phyloP scores from a whole-genome alignment of 2,113 vertebrate species.

The Beaufortia kweichowensis region DNA sequence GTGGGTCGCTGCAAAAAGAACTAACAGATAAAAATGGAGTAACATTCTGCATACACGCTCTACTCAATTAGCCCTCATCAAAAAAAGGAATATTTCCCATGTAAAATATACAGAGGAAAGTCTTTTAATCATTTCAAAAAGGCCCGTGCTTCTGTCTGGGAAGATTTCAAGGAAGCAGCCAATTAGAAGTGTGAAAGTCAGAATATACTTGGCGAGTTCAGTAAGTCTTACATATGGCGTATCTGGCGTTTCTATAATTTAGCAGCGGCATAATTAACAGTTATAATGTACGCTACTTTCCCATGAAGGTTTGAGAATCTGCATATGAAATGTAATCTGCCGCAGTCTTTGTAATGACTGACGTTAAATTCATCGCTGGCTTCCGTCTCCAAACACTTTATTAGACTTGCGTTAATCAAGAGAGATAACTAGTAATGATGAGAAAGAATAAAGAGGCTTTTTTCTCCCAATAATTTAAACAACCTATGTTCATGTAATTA shows the following conservation, averaged over 20 bases:
- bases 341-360: constrained; percentile 44
- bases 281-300: constrained; percentile 58
- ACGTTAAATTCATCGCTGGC: constrained; percentile 44
- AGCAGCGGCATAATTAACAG: constrained; percentile 60
- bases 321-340: constrained; percentile 52
- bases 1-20: neutral
- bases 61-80: constrained; percentile 61
- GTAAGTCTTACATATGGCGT: constrained; percentile 59
- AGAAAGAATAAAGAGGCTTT: neutral
- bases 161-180: constrained; percentile 59
- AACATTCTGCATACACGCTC: constrained; percentile 42
- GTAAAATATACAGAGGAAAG: constrained; percentile 56
- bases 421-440: constrained; percentile 23
- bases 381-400: constrained; percentile 48
- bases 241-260: constrained; percentile 60
- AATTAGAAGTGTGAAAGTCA: constrained; percentile 65
- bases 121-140: constrained; percentile 60
- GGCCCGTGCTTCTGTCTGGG: constrained; percentile 52
- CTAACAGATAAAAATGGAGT: constrained; percentile 27
- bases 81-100: constrained; percentile 57
- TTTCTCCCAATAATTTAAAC: too few species aligned
- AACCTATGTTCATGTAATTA: too few species aligned
- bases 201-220: constrained; percentile 56
- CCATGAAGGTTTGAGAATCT: constrained; percentile 45
- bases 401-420: constrained; percentile 28